A percentile compares a stretch with the other conserved stretches of the same genome.
Conservation (phyloP, 2,888 invertebrate genomes). For the Norana najaformis region DNA sequence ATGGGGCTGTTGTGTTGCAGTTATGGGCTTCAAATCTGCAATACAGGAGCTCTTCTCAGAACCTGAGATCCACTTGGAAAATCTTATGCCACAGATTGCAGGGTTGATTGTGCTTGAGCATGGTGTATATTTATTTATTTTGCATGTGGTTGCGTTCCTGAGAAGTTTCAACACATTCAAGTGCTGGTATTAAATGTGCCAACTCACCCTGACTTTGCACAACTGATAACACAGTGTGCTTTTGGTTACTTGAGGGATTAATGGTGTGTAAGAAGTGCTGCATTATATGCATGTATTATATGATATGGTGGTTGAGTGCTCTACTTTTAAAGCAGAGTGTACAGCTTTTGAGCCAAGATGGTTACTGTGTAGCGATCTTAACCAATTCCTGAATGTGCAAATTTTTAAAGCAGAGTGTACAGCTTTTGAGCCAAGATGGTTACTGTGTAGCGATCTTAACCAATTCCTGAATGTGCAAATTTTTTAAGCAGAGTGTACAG, state of each 20-base stretch:
- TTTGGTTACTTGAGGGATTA: background rate
- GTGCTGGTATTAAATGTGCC: background rate
- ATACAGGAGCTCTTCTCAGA: too few species aligned
- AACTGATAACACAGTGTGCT: background rate
- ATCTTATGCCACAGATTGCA: background rate
- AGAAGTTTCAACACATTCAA: background rate
- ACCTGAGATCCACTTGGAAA: too few species aligned
- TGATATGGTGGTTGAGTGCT: background rate
- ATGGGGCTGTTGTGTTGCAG: too few species aligned
- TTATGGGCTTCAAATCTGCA: too few species aligned
- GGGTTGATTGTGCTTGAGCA: background rate
- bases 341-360: background rate
- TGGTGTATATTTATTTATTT: background rate
- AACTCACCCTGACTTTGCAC: background rate
- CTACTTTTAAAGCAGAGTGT: background rate
- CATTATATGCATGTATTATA: too few species aligned
- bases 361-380: too few species aligned
- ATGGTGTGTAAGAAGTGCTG: background rate
- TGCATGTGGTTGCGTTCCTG: background rate
- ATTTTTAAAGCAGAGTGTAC: background rate
- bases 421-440: background rate
- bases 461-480: too few species aligned
- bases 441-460: too few species aligned
- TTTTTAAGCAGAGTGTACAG: background rate
- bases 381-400: too few species aligned